Conservation (phyloP, 2,113 vertebrate species). For the Dryoscopus gambensis region DNA sequence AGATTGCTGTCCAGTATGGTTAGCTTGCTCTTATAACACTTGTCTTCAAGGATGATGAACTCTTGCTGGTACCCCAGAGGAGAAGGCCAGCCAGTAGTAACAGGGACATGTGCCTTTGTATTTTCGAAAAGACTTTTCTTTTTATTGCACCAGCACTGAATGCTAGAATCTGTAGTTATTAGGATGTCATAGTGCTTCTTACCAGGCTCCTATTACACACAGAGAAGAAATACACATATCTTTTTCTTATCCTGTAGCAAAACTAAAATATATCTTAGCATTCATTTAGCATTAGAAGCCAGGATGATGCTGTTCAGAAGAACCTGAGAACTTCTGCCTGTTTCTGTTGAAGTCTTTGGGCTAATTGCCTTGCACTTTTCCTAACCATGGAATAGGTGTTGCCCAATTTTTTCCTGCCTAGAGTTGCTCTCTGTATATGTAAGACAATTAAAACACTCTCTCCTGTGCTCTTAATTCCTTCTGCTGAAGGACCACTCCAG, state of each 20-base stretch:
- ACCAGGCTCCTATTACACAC: not conserved
- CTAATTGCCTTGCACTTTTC: not conserved
- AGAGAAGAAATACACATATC: not conserved
- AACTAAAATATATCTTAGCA: not conserved
- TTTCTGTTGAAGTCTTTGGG: not conserved
- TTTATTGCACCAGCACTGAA: not conserved
- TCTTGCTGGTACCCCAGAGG: conserved; percentile 8
- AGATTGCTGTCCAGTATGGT: not conserved
- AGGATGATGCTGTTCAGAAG: not conserved
- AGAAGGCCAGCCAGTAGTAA: not conserved
- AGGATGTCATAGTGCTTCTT: not conserved
- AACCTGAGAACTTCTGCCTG: not conserved
- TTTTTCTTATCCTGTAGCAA: not conserved
- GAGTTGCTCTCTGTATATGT: not conserved
- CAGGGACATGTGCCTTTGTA: not conserved
- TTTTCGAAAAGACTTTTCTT: not conserved
- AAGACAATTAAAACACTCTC: not conserved
- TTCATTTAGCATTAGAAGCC: not conserved
- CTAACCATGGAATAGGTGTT: not conserved
- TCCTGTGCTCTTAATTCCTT: not conserved
- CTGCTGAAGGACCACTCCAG: not conserved
- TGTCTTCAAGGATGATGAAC: not conserved
- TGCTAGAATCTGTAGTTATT: not conserved
- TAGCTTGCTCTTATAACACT: not conserved
- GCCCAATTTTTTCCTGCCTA: not conserved